Percentiles rank a stretch among this genome's conserved stretches.
These are phyloP conservation scores for Henricia sp. DNA, from an alignment of 53 echinoderm and acorn worm species.

Conservation along the genomic window DNA sequence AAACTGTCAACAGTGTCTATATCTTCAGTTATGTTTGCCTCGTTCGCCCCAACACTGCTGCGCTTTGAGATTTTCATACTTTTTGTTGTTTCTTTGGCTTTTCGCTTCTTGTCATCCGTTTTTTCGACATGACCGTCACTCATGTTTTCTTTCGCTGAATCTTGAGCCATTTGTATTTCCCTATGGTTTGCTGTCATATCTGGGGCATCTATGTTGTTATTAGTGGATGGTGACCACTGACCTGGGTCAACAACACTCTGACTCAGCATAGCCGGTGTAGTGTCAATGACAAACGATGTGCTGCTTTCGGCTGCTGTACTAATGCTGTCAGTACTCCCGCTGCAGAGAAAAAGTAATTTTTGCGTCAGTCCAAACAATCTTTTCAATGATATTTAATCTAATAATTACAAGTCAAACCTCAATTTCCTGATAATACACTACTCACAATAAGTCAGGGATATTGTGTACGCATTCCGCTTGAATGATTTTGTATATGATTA, in stretches of 20 bases:
- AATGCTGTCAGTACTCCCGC: background rate
- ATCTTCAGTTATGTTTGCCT: background rate
- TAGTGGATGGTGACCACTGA: slow-evolving; percentile 36
- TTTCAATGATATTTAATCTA: no score
- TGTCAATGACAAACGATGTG: slow-evolving; percentile 33
- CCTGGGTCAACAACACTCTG: background rate
- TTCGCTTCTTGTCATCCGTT: background rate
- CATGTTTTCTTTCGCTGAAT: slow-evolving; percentile 15
- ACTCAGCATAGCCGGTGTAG: slow-evolving; percentile 3
- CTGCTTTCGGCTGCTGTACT: background rate
- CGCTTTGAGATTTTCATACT: slow-evolving; percentile 18
- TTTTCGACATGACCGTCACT: slow-evolving; percentile 8
- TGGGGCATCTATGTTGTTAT: no score
- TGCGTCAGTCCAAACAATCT: no score
- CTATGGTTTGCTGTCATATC: slow-evolving; percentile 5
- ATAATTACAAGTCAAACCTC: no score
- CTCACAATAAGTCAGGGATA: no score
- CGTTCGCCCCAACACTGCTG: background rate
- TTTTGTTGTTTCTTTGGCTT: slow-evolving; percentile 27
- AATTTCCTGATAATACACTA: no score
- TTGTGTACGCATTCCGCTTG: no score
- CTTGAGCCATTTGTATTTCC: slow-evolving; percentile 23
- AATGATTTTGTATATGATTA: no score
- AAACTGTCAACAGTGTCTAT: background rate
- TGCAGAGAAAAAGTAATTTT: background rate